Evolutionary conservation across 2,113 vertebrate genomes (phyloP), one percentile per base, ranked within the genome.

Genomic region (Ctenodactylus gundi): DNA sequence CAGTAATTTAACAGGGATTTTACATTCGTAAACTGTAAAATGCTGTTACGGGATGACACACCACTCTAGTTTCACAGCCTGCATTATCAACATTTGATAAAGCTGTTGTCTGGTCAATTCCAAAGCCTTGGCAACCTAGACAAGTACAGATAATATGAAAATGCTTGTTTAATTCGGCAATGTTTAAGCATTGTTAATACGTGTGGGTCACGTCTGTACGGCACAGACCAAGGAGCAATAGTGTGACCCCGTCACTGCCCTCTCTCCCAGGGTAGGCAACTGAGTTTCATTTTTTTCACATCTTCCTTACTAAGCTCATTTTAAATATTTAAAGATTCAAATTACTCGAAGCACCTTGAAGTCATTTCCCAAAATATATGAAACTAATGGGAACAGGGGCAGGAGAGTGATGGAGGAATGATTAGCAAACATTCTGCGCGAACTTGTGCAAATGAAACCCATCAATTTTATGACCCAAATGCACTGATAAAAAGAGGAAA

Each of bases 1-100:
- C 73, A 96, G 94, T 91, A 91, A 97, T 93, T 82, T 77, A 76
- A 68, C 8, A 49, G 65, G 55, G 80, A 64, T 89, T 91, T 91
- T 91, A 84, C 93, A 94, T 94, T 92, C 96, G 90, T 94, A 85
- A 92, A 95, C 58, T 78, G 25, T 94, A 94, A 95, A 88, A 93
- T 51, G 84, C 51, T 94, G n/a, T 81, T 90, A 82, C 76, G 76
- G 67, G 41, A 85, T 85, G 85, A 88, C 73, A 95, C 0, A 0
- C 62, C 15, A 62, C 83, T 95, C 95, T 90, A 83, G 67, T 95
- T 88, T 95, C 88, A 62, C 49, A 93, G 88, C 58, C 82, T 49
- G 18, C 39, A 67, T 88, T 82, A 27, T 55, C 41, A 90, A 92
- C 87, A 92, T 94, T 84, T 96, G 90, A 91, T 94, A 57, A 95